Base-by-base conservation (phyloP, 2,113 vertebrate genomes). In the Synchiropus splendidus region DNA sequence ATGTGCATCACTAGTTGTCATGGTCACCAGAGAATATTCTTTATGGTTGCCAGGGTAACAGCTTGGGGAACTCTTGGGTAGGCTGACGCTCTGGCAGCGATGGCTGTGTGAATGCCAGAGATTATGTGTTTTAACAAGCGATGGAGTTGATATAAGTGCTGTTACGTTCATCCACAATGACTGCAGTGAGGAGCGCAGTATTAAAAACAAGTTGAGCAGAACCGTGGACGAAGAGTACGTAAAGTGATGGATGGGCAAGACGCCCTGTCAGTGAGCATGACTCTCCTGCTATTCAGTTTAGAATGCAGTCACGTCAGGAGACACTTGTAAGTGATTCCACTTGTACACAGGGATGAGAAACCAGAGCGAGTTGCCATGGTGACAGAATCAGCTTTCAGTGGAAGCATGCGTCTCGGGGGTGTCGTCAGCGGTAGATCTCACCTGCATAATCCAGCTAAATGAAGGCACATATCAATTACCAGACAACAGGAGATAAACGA, bases 1-100 rank as follows among this genome's bases (percentile, higher is more conserved):
- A 75, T 77, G 67, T 79, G 78, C 83, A 84, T 87, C 81, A 83
- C 42, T 36, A 18, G 80, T 87, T 78, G 79, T 77, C 82, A 86
- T 84, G 79, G 76, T 65, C 74, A 85, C 82, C 6, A 16, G 56
- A 54, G 65, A 82, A 82, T 64, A 70, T 79, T 79, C 73, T 64
- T 60, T 35, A 55, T 61, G 59, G 84, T 87, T 86, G 74, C 76
- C 76, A 71, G 64, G 77, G 79, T 72, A 87, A 86, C 85, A 81
- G 71, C 73, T 82, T 77, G 75, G 78, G 74, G 64, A 74, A 81
- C 79, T 81, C 73, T 74, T 61, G 5, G 58, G 61, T 48, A 74
- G 61, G 42, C 48, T 54, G 51, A 77, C 78, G 71, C 63, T 64
- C 34, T 44, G 31, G 31, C 35, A 61, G 41, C 47, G 50, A 14